A percentile compares a stretch with the other conserved stretches of the same genome.
Conservation (phyloP, 2,113 vertebrate species). For the Aegotheles bennettii region DNA sequence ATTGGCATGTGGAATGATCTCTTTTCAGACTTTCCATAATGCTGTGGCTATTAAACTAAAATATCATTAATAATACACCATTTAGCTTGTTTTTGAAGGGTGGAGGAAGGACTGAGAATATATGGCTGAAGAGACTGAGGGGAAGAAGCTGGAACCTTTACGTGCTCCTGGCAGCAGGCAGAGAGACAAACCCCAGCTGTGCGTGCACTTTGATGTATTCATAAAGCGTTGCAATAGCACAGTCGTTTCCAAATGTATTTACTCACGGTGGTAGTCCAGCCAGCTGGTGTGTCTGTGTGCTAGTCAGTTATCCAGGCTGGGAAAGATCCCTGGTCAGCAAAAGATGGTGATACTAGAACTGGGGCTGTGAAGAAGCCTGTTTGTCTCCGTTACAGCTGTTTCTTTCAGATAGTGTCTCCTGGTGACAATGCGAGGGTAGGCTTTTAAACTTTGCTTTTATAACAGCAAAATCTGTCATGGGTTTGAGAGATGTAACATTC, state of each 20-base stretch:
- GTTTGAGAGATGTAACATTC: background rate
- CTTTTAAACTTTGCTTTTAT: background rate
- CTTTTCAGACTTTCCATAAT: background rate
- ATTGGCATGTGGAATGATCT: background rate
- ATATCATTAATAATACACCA: background rate
- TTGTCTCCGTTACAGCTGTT: background rate
- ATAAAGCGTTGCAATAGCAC: background rate
- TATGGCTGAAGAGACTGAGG: background rate
- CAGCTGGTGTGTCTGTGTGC: background rate
- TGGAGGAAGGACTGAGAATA: background rate
- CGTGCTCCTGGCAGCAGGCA: background rate
- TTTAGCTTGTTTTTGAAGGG: conserved; percentile 2
- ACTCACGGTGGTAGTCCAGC: background rate
- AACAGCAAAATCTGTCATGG: background rate
- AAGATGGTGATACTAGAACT: background rate
- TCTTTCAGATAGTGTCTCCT: background rate
- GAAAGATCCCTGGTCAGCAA: background rate
- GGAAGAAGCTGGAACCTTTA: conserved; percentile 17
- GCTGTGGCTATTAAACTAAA: background rate
- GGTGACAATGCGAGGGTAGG: background rate
- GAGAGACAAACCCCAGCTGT: conserved; percentile 44
- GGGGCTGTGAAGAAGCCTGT: background rate
- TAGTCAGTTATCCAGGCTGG: background rate
- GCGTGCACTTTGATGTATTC: conserved; percentile 11
- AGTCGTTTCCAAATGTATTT: conserved; percentile 19